Percentiles rank a stretch among this genome's conserved stretches.
Evolutionary conservation across 2,888 invertebrate genomes (phyloP).

Genomic region (Philonicus albiceps): DNA sequence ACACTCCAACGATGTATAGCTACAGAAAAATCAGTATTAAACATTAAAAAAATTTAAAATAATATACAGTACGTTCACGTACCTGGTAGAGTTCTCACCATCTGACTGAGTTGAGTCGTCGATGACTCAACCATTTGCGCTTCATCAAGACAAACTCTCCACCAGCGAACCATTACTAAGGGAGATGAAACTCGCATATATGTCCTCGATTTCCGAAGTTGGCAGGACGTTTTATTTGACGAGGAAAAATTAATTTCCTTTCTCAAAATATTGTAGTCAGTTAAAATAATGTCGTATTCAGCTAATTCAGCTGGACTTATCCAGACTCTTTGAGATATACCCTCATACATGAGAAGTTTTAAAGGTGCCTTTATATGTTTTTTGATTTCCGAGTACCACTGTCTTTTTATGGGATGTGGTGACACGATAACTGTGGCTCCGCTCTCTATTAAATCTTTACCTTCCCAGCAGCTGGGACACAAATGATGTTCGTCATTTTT

Average conservation of each 20-base stretch:
- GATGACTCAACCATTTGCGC: constrained; percentile 79
- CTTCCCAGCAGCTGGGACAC: constrained; percentile 74
- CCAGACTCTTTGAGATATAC: constrained; percentile 59
- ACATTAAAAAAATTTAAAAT: neutral
- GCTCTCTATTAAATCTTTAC: constrained; percentile 57
- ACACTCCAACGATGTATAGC: constrained; percentile 76
- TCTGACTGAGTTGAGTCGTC: constrained; percentile 66
- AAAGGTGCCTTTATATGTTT: constrained; percentile 68
- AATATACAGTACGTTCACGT: neutral
- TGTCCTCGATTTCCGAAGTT: constrained; percentile 68
- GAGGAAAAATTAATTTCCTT: constrained; percentile 71
- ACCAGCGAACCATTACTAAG: constrained; percentile 75
- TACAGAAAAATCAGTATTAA: constrained; percentile 38
- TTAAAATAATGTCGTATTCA: constrained; percentile 75
- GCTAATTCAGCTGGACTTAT: constrained; percentile 69
- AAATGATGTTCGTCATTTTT: constrained; percentile 62
- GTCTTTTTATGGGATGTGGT: constrained; percentile 71
- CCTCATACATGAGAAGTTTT: constrained; percentile 67
- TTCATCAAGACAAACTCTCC: constrained; percentile 81
- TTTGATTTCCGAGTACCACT: constrained; percentile 77
- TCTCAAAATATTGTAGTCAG: constrained; percentile 73
- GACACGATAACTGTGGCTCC: constrained; percentile 77
- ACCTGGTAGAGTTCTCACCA: constrained; percentile 57
- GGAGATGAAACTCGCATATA: constrained; percentile 73
- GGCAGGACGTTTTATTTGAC: constrained; percentile 59